Conservation (phyloP, 1,140 invertebrate genomes). For the Heterodera schachtii region DNA sequence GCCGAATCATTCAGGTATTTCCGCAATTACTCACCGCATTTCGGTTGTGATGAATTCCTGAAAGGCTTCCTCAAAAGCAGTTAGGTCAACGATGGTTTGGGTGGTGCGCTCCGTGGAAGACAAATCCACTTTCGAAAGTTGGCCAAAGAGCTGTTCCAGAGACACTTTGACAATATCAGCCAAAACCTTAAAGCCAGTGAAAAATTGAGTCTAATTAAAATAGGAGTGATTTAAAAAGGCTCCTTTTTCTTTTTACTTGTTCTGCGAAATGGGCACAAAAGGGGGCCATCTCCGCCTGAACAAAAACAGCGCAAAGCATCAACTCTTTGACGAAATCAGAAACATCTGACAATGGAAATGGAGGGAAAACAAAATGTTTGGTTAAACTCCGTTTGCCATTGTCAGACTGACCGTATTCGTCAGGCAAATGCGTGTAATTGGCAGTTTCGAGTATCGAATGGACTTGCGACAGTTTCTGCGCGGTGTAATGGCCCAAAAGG, state of each 20-base stretch:
- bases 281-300: constrained; percentile 60
- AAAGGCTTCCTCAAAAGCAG: constrained; percentile 57
- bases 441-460: constrained; percentile 46
- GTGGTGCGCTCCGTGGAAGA: constrained; percentile 41
- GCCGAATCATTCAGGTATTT: too few species aligned
- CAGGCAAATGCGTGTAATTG: constrained; percentile 50
- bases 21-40: constrained; percentile 29
- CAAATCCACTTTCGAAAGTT: constrained; percentile 27
- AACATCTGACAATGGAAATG: constrained; percentile 48
- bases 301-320: constrained; percentile 60
- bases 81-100: constrained; percentile 55
- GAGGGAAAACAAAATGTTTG: too few species aligned
- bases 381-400: too few species aligned
- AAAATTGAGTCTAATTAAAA: neutral
- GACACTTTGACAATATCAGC: constrained; percentile 38
- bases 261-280: constrained; percentile 52
- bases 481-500: constrained; percentile 51
- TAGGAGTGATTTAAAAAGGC: too few species aligned
- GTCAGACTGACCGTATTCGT: constrained; percentile 46
- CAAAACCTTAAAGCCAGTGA: constrained; percentile 36
- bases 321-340: constrained; percentile 64
- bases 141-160: constrained; percentile 38
- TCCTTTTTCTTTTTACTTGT: constrained; percentile 33
- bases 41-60: constrained; percentile 40
- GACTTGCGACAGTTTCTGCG: constrained; percentile 46